phyloP scores from a whole-genome alignment of 2,888 invertebrate genomes.

The Microdon myrmicae region DNA sequence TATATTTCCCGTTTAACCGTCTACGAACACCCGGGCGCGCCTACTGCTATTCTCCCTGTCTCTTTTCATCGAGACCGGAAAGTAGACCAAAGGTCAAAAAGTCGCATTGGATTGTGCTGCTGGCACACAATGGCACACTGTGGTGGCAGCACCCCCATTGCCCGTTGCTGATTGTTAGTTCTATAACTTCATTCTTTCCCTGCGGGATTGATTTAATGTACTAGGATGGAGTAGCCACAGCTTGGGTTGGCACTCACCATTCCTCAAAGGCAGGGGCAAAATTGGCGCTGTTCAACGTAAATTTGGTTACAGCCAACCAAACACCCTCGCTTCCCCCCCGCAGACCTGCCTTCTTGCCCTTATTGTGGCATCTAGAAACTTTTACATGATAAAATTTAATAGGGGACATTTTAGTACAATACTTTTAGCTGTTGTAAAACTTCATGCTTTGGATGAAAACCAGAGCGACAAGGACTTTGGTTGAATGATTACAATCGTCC shows the following conservation, averaged over 20 bases:
- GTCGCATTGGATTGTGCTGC: constrained; percentile 45
- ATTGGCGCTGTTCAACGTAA: constrained; percentile 25
- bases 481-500: constrained; percentile 29
- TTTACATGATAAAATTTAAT: constrained; percentile 19
- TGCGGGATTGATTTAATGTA: constrained; percentile 41
- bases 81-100: constrained; percentile 51
- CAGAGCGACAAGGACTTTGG: constrained; percentile 3
- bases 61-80: constrained; percentile 39
- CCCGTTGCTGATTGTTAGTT: constrained; percentile 24
- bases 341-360: too few relatives aligned
- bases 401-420: constrained; percentile 17
- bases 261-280: neutral
- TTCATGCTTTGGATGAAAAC: neutral
- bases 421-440: neutral
- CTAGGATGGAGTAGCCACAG: constrained; percentile 17
- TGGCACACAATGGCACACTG: constrained; percentile 40
- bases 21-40: neutral
- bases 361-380: too few relatives aligned
- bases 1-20: constrained; percentile 16
- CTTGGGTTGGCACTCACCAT: constrained; percentile 1
- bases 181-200: constrained; percentile 41
- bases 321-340: constrained; percentile 2
- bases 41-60: constrained; percentile 2
- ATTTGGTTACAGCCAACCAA: constrained; percentile 21
- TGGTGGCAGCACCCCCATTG: constrained; percentile 34